These are phyloP conservation scores for Meriones unguiculatus DNA, from an alignment of 2,113 vertebrate species.

Conservation along the genomic window DNA sequence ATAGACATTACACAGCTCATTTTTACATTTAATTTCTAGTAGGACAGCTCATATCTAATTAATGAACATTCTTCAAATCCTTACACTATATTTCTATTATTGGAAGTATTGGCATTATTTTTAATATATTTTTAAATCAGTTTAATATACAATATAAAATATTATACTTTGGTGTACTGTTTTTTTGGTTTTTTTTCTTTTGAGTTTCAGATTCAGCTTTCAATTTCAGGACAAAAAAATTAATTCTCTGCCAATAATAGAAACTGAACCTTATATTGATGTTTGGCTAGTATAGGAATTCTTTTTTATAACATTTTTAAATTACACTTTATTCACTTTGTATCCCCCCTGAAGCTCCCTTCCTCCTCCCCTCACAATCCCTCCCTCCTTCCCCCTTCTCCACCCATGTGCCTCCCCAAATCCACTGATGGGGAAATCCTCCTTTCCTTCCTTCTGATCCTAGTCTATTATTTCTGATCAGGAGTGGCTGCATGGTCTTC, in stretches of 20 bases:
- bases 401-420: too few relatives aligned
- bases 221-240: not conserved
- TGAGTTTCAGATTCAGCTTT: not conserved
- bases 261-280: not conserved
- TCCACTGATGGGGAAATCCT: too few relatives aligned
- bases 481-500: too few relatives aligned
- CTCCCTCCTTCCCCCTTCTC: too few relatives aligned
- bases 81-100: not conserved
- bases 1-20: not conserved
- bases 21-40: not conserved
- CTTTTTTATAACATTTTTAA: not conserved
- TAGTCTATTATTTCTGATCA: too few relatives aligned
- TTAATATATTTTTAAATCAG: not conserved
- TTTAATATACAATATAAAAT: not conserved
- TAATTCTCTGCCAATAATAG: not conserved
- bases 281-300: not conserved
- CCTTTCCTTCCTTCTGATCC: too few relatives aligned
- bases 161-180: not conserved
- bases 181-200: not conserved
- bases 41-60: not conserved
- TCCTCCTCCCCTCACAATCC: too few relatives aligned
- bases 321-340: too few relatives aligned
- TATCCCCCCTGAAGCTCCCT: too few relatives aligned
- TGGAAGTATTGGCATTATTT: not conserved
- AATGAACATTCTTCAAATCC: not conserved